Evolutionary conservation across 2,797 vertebrate species (phyloP).

Genomic region (Spatula versicolor): DNA sequence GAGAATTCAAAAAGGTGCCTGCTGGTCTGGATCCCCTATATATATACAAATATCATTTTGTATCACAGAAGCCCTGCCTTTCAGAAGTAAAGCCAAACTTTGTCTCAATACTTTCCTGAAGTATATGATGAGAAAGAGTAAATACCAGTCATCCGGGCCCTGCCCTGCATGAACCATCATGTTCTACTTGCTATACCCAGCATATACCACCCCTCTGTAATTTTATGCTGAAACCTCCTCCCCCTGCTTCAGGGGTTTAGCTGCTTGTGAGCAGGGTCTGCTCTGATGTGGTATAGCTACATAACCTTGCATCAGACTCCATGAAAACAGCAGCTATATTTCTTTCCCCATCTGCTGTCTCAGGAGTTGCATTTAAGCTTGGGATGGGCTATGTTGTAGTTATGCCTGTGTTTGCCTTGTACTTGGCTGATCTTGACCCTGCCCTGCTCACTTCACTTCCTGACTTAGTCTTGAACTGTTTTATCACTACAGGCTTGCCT

Average conservation of each 20-base stretch:
- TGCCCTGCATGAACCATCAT: neutral
- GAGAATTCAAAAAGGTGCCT: neutral
- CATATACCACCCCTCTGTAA: neutral
- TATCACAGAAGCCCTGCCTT: neutral
- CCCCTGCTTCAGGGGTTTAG: neutral
- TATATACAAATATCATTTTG: neutral
- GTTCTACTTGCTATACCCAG: neutral
- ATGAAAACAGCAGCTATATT: rapidly evolving
- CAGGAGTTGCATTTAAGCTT: neutral
- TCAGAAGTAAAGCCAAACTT: neutral
- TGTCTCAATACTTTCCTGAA: neutral
- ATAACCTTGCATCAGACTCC: neutral
- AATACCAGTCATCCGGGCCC: neutral
- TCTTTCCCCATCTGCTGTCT: neutral
- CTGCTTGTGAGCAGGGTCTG: neutral
- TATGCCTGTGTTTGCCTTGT: neutral
- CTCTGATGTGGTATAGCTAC: neutral
- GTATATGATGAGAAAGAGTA: neutral
- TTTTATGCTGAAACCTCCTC: neutral
- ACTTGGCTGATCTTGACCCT: neutral
- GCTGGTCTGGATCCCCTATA: neutral
- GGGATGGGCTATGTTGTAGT: neutral
- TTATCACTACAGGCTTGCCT: neutral
- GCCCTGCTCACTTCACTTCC: neutral
- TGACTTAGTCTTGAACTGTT: too few relatives aligned